Evolutionary conservation across 1,140 invertebrate species (phyloP), one percentile per base, ranked within the genome.

Genomic region (Mercenaria mercenaria): DNA sequence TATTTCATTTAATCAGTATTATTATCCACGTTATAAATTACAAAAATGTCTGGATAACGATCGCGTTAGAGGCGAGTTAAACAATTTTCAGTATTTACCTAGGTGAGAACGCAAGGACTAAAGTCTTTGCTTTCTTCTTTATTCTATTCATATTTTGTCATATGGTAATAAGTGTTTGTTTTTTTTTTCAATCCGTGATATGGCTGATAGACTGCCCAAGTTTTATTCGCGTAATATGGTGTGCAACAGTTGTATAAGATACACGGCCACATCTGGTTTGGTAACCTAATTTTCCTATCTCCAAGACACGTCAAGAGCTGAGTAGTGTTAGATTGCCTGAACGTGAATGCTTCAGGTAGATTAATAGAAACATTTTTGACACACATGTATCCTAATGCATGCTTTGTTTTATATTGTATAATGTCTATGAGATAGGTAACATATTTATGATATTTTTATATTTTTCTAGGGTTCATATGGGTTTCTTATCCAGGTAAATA

Each of bases 11-110:
- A 81, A 81, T 81, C 1, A 61, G 13, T 11, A 32, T 11, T 56
- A 80, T 81, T 61, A 81, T 61, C 52, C 8, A 32, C 37, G n/a
- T 32, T 34, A 39, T 81, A 81, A 64, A 81, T 81, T 50, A 77
- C 74, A 77, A 52, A 52, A 41, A 72, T 32, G 18, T 52, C 26
- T 2, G 1, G 67, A 72, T 47, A 52, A 77, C 43, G 37, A 50
- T 77, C 43, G n/a, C 10, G 15, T 74, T 67, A 39, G 6, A 72
- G 67, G 6, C 34, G 67, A 72, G n/a, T 72, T 39, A 23, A 67
- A 67, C 61, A 67, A 32, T 67, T 37, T 8, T 37, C n/a, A 32
- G 26, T 72, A 23, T 72, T 23, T 39, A 41, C 67, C 11, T n/a
- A 72, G 20, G 32, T 10, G 67, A 72, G 67, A 39, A 39, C 8